phyloP scores from a whole-genome alignment of 2,888 invertebrate species.

The Tetropium fuscum region DNA sequence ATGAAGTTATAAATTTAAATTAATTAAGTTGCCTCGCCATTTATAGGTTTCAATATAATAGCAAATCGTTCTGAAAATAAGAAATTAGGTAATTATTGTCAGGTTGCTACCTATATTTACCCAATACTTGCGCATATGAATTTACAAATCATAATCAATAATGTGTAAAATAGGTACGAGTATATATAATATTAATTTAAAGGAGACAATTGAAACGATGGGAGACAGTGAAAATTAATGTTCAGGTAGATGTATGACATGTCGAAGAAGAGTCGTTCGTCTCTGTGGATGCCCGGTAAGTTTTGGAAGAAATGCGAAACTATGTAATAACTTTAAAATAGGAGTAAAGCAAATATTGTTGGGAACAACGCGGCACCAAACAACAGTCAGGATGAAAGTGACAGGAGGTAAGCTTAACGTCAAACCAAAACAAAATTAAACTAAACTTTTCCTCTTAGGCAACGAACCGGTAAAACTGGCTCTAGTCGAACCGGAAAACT shows the following conservation, averaged over 20 bases:
- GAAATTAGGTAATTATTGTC: no score
- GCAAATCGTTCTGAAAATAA: no score
- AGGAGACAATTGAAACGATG: neutral
- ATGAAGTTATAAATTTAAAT: no score
- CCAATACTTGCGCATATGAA: no score
- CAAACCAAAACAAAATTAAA: slow-evolving; percentile 68
- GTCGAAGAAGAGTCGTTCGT: slow-evolving; percentile 35
- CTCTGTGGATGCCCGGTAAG: slow-evolving; percentile 38
- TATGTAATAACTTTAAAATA: slow-evolving; percentile 64
- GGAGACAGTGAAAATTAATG: slow-evolving; percentile 13
- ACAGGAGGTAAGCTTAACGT: slow-evolving; percentile 67
- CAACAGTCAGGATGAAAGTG: slow-evolving; percentile 66
- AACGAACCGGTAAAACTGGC: slow-evolving; percentile 63
- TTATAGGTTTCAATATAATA: no score
- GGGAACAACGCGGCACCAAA: slow-evolving; percentile 62
- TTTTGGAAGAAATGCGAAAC: slow-evolving; percentile 56
- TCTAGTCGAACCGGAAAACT: slow-evolving; percentile 63
- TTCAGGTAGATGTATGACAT: slow-evolving; percentile 30
- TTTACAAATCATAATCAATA: no score
- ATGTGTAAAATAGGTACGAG: no score
- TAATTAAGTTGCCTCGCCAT: no score
- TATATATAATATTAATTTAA: no score
- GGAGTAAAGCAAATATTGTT: slow-evolving; percentile 61
- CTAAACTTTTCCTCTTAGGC: slow-evolving; percentile 67
- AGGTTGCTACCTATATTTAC: no score